phyloP scores from a whole-genome alignment of 2,113 vertebrate species.

The Pongo pygmaeus region DNA sequence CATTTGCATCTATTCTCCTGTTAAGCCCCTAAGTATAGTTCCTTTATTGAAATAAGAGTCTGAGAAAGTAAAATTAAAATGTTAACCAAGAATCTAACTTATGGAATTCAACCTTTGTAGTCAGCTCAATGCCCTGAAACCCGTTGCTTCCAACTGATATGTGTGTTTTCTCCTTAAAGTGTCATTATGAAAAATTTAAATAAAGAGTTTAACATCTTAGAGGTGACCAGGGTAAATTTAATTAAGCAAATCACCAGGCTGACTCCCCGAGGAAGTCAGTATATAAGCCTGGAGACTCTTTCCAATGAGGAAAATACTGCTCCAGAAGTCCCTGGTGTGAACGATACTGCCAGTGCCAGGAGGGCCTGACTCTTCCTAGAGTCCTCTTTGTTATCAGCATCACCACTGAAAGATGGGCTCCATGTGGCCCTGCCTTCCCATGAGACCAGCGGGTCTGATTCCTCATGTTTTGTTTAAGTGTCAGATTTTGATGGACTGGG shows the following conservation, averaged over 20 bases:
- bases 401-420: not conserved
- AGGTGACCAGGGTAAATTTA: not conserved
- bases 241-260: not conserved
- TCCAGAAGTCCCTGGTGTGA: too few species aligned
- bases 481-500: not conserved
- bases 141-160: not conserved
- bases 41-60: not conserved
- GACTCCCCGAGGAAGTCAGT: not conserved
- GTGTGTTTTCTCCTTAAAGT: not conserved
- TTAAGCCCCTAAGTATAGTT: not conserved
- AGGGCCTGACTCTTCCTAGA: not conserved
- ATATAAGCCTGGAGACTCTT: not conserved
- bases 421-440: not conserved
- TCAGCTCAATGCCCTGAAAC: not conserved
- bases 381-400: not conserved
- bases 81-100: not conserved
- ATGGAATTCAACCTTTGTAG: not conserved
- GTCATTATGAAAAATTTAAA: not conserved
- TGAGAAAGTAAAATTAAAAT: not conserved
- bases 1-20: not conserved
- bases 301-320: not conserved
- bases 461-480: not conserved
- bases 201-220: not conserved
- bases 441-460: not conserved
- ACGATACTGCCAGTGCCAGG: not conserved